Percentiles rank a stretch among this genome's conserved stretches.
Evolutionary conservation across 64 coral and sea anemone genomes (phyloP).

Genomic region (Stylophora pistillata): DNA sequence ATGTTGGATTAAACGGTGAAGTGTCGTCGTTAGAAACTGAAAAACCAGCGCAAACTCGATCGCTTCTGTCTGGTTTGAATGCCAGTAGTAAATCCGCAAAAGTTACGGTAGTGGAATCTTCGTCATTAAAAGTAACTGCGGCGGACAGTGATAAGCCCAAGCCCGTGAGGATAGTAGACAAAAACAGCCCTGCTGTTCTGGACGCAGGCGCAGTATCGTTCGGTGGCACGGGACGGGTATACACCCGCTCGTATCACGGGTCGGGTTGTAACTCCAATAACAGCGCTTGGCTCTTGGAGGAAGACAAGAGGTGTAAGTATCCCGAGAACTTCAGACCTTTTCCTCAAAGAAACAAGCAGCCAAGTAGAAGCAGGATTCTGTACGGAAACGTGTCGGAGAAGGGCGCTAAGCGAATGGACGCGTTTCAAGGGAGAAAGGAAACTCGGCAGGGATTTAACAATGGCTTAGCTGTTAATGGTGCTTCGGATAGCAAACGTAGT

Average conservation of each 20-base stretch:
- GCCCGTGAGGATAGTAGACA: constrained; percentile 61
- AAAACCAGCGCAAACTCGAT: background rate
- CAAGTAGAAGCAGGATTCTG: constrained; percentile 68
- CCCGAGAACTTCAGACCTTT: constrained; percentile 85
- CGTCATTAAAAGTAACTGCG: background rate
- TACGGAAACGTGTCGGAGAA: constrained; percentile 87
- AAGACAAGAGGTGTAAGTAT: constrained; percentile 77
- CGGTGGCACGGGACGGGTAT: constrained; percentile 10
- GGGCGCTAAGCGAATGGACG: constrained; percentile 77
- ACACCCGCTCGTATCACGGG: background rate
- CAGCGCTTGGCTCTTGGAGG: constrained; percentile 79
- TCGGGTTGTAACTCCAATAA: constrained; percentile 19
- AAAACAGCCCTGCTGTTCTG: constrained; percentile 69
- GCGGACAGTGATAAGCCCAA: background rate
- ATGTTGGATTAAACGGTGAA: constrained; percentile 85
- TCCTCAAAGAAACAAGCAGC: constrained; percentile 76
- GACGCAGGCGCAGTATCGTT: background rate
- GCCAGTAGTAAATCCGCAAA: constrained; percentile 13
- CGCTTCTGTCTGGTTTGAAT: constrained; percentile 16
- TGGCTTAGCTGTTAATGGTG: constrained; percentile 24
- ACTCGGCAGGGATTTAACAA: constrained; percentile 11
- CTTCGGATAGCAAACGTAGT: too few species aligned
- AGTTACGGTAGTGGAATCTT: constrained; percentile 34
- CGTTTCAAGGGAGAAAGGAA: constrained; percentile 56
- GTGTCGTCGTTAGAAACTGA: constrained; percentile 55